Evolutionary conservation across 2,888 invertebrate genomes (phyloP), one percentile per base, ranked within the genome.

Genomic region (Acleris emargana): DNA sequence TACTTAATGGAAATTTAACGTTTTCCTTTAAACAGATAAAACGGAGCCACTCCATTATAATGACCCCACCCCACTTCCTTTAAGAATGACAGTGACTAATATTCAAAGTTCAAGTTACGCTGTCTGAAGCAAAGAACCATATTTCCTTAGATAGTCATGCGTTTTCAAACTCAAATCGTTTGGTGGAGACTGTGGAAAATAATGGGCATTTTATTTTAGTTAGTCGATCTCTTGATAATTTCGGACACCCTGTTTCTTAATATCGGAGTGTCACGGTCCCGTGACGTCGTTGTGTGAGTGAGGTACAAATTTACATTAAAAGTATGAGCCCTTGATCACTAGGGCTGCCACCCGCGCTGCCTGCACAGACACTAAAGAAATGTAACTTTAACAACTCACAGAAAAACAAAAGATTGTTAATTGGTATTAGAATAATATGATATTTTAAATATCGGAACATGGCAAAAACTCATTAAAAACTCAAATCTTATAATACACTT

Each of bases 261-360:
- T 60, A 66, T 53, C 51, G 51, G 60, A 58, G 45, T 67, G 68
- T 71, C 69, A 71, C 68, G 67, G 62, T 58, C 60, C 52, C 51
- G n/a, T 58, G 49, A 22, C 47, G 69, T 57, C 42, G 32, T 38
- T 45, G 68, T 68, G 68, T 64, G 69, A 45, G 69, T 64, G 58
- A 61, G 66, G 66, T 64, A 60, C 64, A 67, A 66, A 70, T 69
- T 69, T 67, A 67, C 67, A 70, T 68, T 62, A 49, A 58, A 70
- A 68, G 61, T 49, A 58, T 67, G 61, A 58, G 58, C 57, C 51
- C 60, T 61, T 52, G 55, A 60, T 43, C 51, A 28, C 22, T 32
- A 66, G 61, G 66, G 66, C 45, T 66, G 64, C 42, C 47, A 17
- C 16, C 28, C 3, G 13, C 22, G 16, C 5, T 50, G 4, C 16